Conservation (phyloP, 2,797 vertebrate species). For the Cyclopterus lumpus region DNA sequence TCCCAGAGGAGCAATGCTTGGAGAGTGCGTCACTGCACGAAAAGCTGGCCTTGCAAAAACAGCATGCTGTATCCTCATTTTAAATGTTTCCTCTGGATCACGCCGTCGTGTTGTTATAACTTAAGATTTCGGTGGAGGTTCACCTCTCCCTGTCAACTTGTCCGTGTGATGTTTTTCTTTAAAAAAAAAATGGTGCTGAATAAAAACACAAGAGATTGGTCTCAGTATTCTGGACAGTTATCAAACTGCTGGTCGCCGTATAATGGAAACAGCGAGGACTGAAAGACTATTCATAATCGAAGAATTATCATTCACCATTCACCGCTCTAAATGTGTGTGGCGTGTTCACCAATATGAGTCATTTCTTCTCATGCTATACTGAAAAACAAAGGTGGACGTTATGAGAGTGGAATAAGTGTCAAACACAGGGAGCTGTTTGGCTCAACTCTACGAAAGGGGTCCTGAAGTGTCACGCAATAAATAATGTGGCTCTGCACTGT, state of each 20-base stretch:
- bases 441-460: constrained; percentile 6
- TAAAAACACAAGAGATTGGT: background rate
- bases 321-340: constrained; percentile 69
- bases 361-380: constrained; percentile 50
- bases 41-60: constrained; percentile 43
- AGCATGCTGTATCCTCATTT: constrained; percentile 28
- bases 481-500: background rate
- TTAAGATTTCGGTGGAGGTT: background rate
- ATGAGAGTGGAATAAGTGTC: constrained; percentile 74
- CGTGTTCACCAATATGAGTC: constrained; percentile 56
- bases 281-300: constrained; percentile 56
- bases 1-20: constrained; percentile 38
- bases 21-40: constrained; percentile 37
- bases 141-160: background rate
- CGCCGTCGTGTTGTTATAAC: background rate
- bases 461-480: constrained; percentile 4
- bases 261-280: constrained; percentile 21
- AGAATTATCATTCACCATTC: constrained; percentile 62
- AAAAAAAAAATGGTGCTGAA: too few relatives aligned
- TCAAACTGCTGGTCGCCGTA: constrained; percentile 9
- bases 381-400: constrained; percentile 65
- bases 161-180: background rate
- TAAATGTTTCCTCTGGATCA: constrained; percentile 28
- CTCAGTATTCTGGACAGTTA: background rate
- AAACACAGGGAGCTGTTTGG: constrained; percentile 10